Percentiles rank a stretch among this genome's conserved stretches.
These are phyloP conservation scores for Diphyllodes magnificus DNA, from an alignment of 2,113 vertebrate species.

Conservation along the genomic window DNA sequence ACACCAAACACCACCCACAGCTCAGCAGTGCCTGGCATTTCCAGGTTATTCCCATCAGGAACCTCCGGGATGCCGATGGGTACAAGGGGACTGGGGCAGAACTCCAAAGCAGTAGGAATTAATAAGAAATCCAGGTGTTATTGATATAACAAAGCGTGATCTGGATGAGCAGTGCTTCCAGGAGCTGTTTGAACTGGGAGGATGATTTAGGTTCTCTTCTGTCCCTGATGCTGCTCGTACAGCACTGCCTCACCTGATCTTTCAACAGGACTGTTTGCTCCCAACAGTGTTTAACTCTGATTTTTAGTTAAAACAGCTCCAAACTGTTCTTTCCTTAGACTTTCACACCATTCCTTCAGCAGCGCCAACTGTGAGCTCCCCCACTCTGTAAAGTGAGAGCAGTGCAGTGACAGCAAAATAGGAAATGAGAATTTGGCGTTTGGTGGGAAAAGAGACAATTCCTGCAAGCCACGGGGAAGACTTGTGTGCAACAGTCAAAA, in stretches of 20 bases:
- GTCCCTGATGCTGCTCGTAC: fast-evolving
- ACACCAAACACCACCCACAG: background rate
- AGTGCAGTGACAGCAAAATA: background rate
- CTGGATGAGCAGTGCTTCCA: background rate
- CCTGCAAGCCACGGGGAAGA: background rate
- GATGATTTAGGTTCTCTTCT: background rate
- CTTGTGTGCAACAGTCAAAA: background rate
- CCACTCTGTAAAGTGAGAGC: background rate
- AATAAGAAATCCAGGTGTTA: background rate
- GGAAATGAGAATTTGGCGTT: background rate
- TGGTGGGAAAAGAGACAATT: background rate
- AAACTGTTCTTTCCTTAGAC: background rate
- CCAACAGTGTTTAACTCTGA: background rate
- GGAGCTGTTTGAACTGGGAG: background rate
- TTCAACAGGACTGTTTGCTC: background rate
- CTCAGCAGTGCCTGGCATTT: background rate
- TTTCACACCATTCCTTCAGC: background rate
- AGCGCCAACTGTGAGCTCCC: background rate
- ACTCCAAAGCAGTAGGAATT: background rate
- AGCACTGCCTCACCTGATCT: background rate
- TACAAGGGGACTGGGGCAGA: background rate
- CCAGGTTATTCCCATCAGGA: background rate
- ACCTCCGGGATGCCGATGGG: background rate
- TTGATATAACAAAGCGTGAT: fast-evolving
- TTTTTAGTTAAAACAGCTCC: background rate